Percentiles rank a stretch among this genome's conserved stretches.
phyloP scores from a whole-genome alignment of 2,797 vertebrate species.

The Lagothrix lagotricha region DNA sequence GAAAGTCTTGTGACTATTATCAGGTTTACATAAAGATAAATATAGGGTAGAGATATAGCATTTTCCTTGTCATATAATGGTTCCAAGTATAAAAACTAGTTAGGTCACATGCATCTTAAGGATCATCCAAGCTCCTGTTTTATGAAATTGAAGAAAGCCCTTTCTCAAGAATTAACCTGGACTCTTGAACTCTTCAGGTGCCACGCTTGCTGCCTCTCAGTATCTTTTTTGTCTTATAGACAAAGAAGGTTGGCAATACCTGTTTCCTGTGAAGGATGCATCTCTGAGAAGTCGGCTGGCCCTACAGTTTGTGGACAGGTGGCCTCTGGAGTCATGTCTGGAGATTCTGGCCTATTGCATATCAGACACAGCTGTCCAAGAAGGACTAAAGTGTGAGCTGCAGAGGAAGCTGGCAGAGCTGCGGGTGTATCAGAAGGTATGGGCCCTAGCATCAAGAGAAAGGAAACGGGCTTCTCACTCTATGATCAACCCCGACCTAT shows the following conservation, averaged over 20 bases:
- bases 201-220: background rate
- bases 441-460: background rate
- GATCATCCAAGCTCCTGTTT: background rate
- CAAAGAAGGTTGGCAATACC: slow-evolving; percentile 87
- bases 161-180: background rate
- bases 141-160: slow-evolving; percentile 15
- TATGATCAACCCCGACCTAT: background rate
- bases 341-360: slow-evolving; percentile 95
- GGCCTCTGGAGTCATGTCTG: slow-evolving; percentile 91
- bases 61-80: background rate
- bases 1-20: background rate
- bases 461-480: background rate
- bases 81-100: background rate
- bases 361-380: slow-evolving; percentile 85
- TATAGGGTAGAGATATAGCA: background rate
- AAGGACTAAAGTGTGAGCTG: slow-evolving; percentile 85
- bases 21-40: background rate
- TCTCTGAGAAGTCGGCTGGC: slow-evolving; percentile 89
- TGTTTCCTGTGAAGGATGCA: slow-evolving; percentile 91
- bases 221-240: slow-evolving; percentile 80
- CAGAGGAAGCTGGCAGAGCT: slow-evolving; percentile 90
- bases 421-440: slow-evolving; percentile 92
- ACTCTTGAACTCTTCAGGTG: background rate
- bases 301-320: slow-evolving; percentile 90
- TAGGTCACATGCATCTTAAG: background rate